Evolutionary conservation across 1,140 invertebrate species (phyloP), one percentile per base, ranked within the genome.

Genomic region (Zaprionus inermis): DNA sequence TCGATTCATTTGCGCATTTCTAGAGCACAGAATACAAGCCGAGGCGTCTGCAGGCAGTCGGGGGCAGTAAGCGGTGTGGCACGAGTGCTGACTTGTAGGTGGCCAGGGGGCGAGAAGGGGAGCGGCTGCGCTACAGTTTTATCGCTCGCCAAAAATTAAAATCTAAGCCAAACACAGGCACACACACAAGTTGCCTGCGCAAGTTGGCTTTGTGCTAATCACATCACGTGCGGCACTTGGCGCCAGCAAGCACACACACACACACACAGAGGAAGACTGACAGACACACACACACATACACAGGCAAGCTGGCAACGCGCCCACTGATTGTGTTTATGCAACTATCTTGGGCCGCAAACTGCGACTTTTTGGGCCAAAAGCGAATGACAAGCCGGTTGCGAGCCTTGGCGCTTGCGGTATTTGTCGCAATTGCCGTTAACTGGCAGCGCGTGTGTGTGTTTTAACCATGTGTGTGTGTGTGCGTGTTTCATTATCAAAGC

Each of bases 391-490:
- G 72, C 76, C 65, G 76, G 72, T 67, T 72, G 46, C 57, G 34
- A 24, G 22, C 46, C 44, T 49, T 20, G 44, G 9, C 38, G 56
- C 28, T 55, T 32, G 72, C 79, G 82, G 79, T 85, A 88, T 88
- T 86, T 86, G 82, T 82, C 79, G 79, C 82, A 88, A 86, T 86
- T 86, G 83, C 82, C 83, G 76, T 88, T 88, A 86, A 86, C 82
- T 82, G 82, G 68, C 79, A 69, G 79, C 83, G 79, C 76, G 68
- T 85, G 82, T 85, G 44, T 68, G 63, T 70, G 30, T 72, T 57
- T 57, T 49, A 16, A 66, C 65, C 63, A n/a, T 16, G 20, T 65
- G 64, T 63, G 44, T 54, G 36, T 75, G 74, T 55, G 55, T 78
- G 78, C 41, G 68, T 70, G 78, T 81, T 85, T 85, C 82, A 85